These are phyloP conservation scores for Sorex maritimensis DNA, from an alignment of 2,797 vertebrate species.

Conservation along the genomic window DNA sequence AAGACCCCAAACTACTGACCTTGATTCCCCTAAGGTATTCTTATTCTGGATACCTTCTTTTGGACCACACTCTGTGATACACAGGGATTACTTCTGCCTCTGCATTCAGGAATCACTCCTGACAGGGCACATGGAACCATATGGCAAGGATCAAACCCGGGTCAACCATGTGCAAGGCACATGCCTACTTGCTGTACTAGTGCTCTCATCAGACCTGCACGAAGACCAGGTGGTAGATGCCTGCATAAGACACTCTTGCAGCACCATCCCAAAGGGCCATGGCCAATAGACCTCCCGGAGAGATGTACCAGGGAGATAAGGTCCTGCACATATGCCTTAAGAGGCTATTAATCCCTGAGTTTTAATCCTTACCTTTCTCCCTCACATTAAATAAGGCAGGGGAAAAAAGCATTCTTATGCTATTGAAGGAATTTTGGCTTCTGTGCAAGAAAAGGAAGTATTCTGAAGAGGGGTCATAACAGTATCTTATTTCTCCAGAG, in stretches of 20 bases:
- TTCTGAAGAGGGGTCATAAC: neutral
- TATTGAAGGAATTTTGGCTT: slow-evolving; percentile 39
- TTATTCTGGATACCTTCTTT: neutral
- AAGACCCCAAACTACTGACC: neutral
- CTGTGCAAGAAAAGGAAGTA: neutral
- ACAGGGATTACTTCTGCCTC: too few species aligned
- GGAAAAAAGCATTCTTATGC: neutral
- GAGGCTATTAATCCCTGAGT: neutral
- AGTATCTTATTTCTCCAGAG: neutral
- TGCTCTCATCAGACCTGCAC: too few species aligned
- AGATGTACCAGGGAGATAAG: neutral
- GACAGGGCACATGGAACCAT: too few species aligned
- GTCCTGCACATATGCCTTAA: neutral
- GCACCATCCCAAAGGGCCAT: too few species aligned
- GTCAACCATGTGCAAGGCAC: too few species aligned
- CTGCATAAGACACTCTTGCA: too few species aligned
- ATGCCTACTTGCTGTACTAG: too few species aligned
- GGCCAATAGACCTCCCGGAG: neutral
- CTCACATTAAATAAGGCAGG: neutral
- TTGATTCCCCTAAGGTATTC: slow-evolving; percentile 1
- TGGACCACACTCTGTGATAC: neutral
- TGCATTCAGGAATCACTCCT: too few species aligned
- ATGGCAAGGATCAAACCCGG: neutral
- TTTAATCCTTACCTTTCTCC: neutral
- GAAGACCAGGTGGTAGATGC: too few species aligned